Base-by-base conservation (phyloP, 2,888 invertebrate genomes). In the Muschampia plurimacula region DNA sequence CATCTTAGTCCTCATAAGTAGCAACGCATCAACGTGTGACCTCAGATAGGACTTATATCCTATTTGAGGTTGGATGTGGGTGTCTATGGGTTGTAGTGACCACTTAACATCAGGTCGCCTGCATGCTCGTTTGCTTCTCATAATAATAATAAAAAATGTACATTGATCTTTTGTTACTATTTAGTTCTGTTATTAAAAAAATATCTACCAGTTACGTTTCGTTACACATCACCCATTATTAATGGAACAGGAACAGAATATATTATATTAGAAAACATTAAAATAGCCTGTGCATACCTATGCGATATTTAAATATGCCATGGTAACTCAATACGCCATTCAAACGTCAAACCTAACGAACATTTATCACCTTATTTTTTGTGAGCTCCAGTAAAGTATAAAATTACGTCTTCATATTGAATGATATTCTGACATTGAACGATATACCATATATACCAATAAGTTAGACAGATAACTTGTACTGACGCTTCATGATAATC, bases 261-360 rank as follows among this genome's bases (percentile, higher is more conserved):
- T 2, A 12, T 44, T 2, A 13, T 46, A 46, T 49, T 2, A n/a
- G 49, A 49, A 49, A n/a, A 49, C 5, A 13, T n/a, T 49, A n/a
- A 10, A 13, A 49, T 49, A 13, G 52, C 15, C 52, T 52, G n/a
- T 52, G 52, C 52, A 52, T 52, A 52, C 15, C 52, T 7, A 36
- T 71, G n/a, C 46, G 46, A 66, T 66, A 66, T 71, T 71, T 41
- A 60, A 66, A 66, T 66, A 60, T 66, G 66, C 39, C 65, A 49
- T 41, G 41, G 72, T 72, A 60, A 67, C 72, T 72, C 72, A 60
- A 72, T 67, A 72, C 52, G 52, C 72, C 62, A 67, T 72, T 72
- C 62, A 72, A 59, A 60, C 67, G 72, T 72, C 72, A 72, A 67
- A 60, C 60, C 36, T 71, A 71, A 49, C 59, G 71, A 28, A 67